Evolutionary conservation across 2,888 invertebrate genomes (phyloP).

Genomic region (Sclerodermus sp.): DNA sequence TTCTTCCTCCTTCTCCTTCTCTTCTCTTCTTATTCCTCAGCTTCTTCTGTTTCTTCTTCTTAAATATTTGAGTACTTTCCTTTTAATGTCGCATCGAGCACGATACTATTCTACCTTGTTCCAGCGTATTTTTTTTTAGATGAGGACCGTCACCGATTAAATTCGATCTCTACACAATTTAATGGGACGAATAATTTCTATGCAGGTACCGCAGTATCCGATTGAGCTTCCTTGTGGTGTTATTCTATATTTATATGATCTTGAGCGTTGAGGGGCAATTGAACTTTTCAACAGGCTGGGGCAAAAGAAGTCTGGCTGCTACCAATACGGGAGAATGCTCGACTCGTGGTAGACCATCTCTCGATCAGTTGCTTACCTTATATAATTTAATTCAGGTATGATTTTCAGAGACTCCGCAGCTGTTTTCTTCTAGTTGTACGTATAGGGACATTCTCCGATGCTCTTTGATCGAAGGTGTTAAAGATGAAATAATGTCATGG

Average conservation of each 20-base stretch:
- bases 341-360: constrained; percentile 21
- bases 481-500: background rate
- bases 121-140: background rate
- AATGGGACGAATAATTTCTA: background rate
- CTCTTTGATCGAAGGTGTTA: too few species aligned
- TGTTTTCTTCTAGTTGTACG: too few species aligned
- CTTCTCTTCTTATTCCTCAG: too few species aligned
- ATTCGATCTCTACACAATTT: too few species aligned
- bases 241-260: constrained; percentile 25
- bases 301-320: constrained; percentile 36
- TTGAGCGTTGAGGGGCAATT: constrained; percentile 36
- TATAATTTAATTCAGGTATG: constrained; percentile 39
- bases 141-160: too few species aligned
- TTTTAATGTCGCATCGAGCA: too few species aligned
- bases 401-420: background rate
- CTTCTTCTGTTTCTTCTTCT: too few species aligned
- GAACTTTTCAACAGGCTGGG: constrained; percentile 50
- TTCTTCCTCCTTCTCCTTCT: too few species aligned
- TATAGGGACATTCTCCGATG: too few species aligned
- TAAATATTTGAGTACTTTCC: too few species aligned
- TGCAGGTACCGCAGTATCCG: constrained; percentile 24
- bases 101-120: too few species aligned
- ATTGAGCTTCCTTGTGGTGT: constrained; percentile 17
- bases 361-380: constrained; percentile 37
- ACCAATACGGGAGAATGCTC: constrained; percentile 21